Conservation (phyloP, 2,888 invertebrate species). For the Archaeoteleia sp. region DNA sequence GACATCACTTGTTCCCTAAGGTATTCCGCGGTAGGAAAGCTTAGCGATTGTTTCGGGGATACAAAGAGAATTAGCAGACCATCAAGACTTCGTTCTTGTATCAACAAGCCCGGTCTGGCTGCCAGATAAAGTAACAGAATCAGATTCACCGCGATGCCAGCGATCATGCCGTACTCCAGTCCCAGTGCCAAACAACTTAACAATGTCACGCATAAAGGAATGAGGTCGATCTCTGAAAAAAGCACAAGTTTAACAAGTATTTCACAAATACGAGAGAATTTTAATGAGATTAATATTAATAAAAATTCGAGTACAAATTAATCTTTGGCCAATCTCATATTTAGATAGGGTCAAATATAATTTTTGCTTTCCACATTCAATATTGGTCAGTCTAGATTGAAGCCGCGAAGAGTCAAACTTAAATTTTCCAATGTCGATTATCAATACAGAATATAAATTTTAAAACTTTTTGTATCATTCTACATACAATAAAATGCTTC, state of each 20-base stretch:
- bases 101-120: conserved; percentile 80
- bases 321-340: too few species aligned
- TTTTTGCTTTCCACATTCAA: too few species aligned
- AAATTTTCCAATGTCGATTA: too few species aligned
- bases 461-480: too few species aligned
- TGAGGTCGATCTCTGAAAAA: conserved; percentile 81
- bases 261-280: too few species aligned
- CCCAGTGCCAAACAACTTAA: conserved; percentile 81
- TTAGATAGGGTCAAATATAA: too few species aligned
- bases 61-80: conserved; percentile 69
- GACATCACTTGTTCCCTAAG: conserved; percentile 74
- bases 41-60: conserved; percentile 72
- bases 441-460: too few species aligned
- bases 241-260: too few species aligned
- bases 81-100: conserved; percentile 77
- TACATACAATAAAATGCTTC: too few species aligned
- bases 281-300: background rate
- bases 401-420: too few species aligned
- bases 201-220: conserved; percentile 82
- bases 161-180: conserved; percentile 82
- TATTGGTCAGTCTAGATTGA: too few species aligned
- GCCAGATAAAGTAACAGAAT: conserved; percentile 80
- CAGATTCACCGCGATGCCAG: conserved; percentile 82
- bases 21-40: conserved; percentile 79
- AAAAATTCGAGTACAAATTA: too few species aligned